Percentiles rank a stretch among this genome's conserved stretches.
These are phyloP conservation scores for Saguinus oedipus DNA, from an alignment of 2,797 vertebrate genomes.

Conservation along the genomic window DNA sequence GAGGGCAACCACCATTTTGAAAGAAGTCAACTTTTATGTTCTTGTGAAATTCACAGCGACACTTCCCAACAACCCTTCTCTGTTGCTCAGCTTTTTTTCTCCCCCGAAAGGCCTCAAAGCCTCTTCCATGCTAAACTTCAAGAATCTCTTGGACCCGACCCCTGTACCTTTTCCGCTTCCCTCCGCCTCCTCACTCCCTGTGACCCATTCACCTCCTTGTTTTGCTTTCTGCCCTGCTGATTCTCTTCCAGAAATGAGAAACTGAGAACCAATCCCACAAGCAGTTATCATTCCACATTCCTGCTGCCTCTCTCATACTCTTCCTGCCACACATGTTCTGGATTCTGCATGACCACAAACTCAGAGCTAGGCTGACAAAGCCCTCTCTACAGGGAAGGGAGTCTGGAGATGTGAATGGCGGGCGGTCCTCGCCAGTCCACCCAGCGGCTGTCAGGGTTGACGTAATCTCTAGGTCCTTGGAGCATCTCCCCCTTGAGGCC, in stretches of 20 bases:
- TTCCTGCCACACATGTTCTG: background rate
- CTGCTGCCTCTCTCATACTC: background rate
- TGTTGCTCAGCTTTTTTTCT: background rate
- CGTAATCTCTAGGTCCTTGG: background rate
- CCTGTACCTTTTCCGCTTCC: background rate
- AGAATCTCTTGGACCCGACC: background rate
- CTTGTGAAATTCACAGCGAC: background rate
- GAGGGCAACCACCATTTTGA: background rate
- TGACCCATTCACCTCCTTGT: background rate
- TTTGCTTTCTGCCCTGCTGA: background rate
- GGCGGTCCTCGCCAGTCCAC: background rate
- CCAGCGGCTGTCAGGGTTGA: fast-evolving
- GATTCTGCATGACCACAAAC: background rate
- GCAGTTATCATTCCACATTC: background rate
- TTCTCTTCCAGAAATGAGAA: background rate
- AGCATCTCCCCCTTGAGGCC: too few relatives aligned
- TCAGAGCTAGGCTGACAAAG: background rate
- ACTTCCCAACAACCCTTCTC: background rate
- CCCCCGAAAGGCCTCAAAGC: background rate
- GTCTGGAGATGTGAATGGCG: background rate
- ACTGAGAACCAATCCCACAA: fast-evolving
- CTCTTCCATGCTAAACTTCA: background rate
- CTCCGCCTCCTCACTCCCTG: background rate
- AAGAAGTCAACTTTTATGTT: background rate
- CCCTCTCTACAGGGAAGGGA: background rate